Conservation (phyloP, 2,888 invertebrate genomes). For the Cephonodes hylas region DNA sequence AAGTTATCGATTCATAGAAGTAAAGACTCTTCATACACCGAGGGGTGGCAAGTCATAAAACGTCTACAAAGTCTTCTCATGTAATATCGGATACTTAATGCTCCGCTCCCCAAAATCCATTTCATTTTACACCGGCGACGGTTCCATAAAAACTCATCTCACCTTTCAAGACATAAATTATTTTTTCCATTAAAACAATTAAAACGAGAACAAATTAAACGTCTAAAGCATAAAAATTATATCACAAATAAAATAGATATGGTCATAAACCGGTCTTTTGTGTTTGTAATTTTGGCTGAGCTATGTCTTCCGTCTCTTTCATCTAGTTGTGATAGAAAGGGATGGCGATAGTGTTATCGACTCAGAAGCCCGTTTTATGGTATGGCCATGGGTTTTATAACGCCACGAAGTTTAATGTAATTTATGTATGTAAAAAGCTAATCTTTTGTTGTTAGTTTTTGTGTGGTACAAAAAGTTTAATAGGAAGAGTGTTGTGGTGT, state of each 20-base stretch:
- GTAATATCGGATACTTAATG: not conserved
- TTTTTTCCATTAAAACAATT: constrained; percentile 15
- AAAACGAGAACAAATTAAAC: constrained; percentile 6
- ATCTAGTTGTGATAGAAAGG: not conserved
- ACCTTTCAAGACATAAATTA: not conserved
- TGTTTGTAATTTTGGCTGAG: not conserved
- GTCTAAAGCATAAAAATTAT: not conserved
- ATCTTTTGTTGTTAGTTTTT: constrained; percentile 9
- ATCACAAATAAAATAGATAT: constrained; percentile 6
- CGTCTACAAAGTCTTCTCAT: not conserved
- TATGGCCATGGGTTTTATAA: constrained; percentile 2
- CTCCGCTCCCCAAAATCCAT: not conserved
- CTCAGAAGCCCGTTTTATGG: not conserved
- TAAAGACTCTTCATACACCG: no score
- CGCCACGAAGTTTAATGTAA: constrained; percentile 1
- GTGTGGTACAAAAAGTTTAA: not conserved
- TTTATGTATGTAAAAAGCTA: constrained; percentile 3
- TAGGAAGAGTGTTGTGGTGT: not conserved
- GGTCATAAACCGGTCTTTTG: not conserved
- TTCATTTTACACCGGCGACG: not conserved
- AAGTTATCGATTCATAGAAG: no score
- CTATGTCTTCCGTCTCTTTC: not conserved
- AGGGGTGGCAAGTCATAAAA: not conserved
- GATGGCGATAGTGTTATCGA: not conserved
- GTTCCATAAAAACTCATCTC: not conserved